These are phyloP conservation scores for Antitype chi DNA, from an alignment of 2,888 invertebrate species.

Conservation along the genomic window DNA sequence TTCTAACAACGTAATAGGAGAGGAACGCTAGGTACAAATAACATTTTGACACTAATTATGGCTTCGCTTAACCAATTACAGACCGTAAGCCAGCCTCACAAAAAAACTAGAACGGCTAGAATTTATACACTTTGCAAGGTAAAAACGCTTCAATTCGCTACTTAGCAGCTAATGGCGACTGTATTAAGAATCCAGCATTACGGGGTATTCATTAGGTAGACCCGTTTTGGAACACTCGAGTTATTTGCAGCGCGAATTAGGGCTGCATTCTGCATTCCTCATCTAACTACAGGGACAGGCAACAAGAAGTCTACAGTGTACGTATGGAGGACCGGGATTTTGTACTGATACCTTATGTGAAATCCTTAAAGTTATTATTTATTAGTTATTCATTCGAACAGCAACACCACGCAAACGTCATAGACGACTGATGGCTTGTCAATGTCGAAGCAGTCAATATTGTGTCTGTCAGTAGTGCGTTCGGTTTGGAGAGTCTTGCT, in stretches of 20 bases:
- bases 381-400: too few species aligned
- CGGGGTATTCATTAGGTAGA: background rate
- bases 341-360: background rate
- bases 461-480: too few species aligned
- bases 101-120: constrained; percentile 22
- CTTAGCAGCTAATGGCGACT: constrained; percentile 7
- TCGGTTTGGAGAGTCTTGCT: too few species aligned
- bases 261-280: constrained; percentile 27
- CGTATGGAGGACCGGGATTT: background rate
- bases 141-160: constrained; percentile 42
- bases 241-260: background rate
- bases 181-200: constrained; percentile 1
- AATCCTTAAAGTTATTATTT: background rate
- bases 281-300: background rate
- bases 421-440: too few species aligned
- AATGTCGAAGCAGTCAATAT: too few species aligned
- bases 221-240: background rate
- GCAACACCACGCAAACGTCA: too few species aligned
- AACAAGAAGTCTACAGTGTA: background rate
- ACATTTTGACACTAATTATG: constrained; percentile 42
- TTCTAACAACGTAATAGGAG: background rate
- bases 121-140: constrained; percentile 28
- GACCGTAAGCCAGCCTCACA: constrained; percentile 2
- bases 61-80: constrained; percentile 22
- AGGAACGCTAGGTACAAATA: constrained; percentile 18